Evolutionary conservation across 1,140 invertebrate species (phyloP), one percentile per base, ranked within the genome.

Genomic region (Cotesia glomerata): DNA sequence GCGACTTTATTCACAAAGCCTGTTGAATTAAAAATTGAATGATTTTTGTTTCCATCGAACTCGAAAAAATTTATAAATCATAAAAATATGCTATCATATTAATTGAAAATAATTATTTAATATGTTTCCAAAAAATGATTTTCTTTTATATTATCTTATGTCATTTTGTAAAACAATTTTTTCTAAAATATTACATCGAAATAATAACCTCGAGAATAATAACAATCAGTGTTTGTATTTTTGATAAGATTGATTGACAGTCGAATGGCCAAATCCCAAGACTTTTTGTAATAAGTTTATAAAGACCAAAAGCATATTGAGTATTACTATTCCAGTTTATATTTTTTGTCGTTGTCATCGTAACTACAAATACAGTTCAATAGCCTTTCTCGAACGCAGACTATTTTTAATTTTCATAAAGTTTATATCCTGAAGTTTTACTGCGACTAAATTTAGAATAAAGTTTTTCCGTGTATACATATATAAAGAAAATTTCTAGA

Each of bases 221-320:
- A 7, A 74, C 49, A 11, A 69, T 18, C 7, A 54, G 0, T 14
- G 71, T 14, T 56, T 58, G 73, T 63, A 66, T 63, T 68, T 62
- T 71, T 36, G 73, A 35, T 7, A 62, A 32, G 5, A 71, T 14
- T 45, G 54, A 52, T 8, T 71, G 73, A 62, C 64, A 71, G 1
- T 67, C 56, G 9, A 61, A 63, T 63, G 73, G 73, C 73, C 73
- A 74, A 45, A 74, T 74, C 8, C 73, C 73, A 1, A 74, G 34
- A 67, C 49, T 54, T 26, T 62, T 58, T 11, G 51, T 39, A 52
- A 71, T 52, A 8, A 71, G 56, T 52, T 59, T 64, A 54, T 71
- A 74, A 1, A 74, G 65, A 56, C 73, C 69, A 1, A 74, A 63
- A 18, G 73, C 73, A 52, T 74, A 71, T 5, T 32, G 14, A n/a